Evolutionary conservation across 2,113 vertebrate genomes (phyloP).

Genomic region (Triplophysa tibetana): DNA sequence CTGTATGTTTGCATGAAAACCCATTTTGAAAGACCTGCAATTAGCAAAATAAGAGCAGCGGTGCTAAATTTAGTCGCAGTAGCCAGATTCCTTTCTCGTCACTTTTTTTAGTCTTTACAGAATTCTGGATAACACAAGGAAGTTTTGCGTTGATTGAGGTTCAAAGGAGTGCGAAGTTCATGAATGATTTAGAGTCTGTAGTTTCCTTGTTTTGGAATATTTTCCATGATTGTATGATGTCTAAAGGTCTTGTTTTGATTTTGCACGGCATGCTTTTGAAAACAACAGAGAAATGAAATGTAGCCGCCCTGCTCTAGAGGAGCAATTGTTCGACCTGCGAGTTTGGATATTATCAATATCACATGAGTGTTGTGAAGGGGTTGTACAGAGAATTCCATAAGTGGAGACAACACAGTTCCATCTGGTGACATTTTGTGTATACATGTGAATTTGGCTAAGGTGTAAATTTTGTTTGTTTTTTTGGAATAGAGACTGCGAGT

Average conservation of each 20-base stretch:
- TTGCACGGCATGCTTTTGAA: background rate
- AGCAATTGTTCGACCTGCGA: background rate
- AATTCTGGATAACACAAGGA: slow-evolving; percentile 23
- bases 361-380: background rate
- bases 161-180: background rate
- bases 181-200: background rate
- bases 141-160: background rate
- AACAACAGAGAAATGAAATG: slow-evolving; percentile 7
- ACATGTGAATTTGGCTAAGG: background rate
- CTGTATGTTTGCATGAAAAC: slow-evolving; percentile 40
- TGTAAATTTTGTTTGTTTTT: too few species aligned
- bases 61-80: slow-evolving; percentile 33
- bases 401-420: background rate
- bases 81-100: background rate
- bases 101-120: background rate
- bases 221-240: background rate
- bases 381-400: background rate
- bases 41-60: slow-evolving; percentile 45
- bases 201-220: background rate
- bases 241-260: background rate
- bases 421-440: background rate
- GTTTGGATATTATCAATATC: slow-evolving; percentile 6
- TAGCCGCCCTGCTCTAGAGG: background rate
- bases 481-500: background rate
- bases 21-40: slow-evolving; percentile 46